phyloP scores from a whole-genome alignment of 1,140 invertebrate genomes.

The Drosophila rufa region DNA sequence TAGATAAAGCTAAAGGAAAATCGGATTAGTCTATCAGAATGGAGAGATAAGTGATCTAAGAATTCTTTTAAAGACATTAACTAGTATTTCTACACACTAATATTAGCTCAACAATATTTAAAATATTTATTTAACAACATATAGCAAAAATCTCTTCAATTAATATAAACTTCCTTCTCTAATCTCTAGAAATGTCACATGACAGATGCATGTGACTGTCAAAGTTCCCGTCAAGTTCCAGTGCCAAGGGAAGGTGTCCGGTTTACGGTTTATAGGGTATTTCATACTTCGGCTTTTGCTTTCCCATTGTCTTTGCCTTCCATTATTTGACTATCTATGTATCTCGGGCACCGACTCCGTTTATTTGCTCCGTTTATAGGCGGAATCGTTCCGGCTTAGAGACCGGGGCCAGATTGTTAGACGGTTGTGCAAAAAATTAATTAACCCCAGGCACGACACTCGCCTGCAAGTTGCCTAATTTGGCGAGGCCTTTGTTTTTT shows the following conservation, averaged over 20 bases:
- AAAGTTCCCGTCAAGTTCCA: neutral
- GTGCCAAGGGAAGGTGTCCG: neutral
- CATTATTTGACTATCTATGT: conserved; percentile 24
- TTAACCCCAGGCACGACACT: conserved; percentile 69
- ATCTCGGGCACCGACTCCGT: conserved; percentile 7
- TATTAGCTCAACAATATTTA: too few relatives aligned
- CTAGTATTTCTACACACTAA: too few relatives aligned
- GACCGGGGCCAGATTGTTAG: conserved; percentile 63
- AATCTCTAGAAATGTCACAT: conserved; percentile 2
- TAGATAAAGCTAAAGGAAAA: too few relatives aligned
- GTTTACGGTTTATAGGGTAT: neutral
- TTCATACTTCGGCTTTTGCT: neutral
- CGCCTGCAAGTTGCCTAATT: conserved; percentile 50
- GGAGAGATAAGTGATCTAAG: too few relatives aligned
- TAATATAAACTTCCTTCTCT: neutral
- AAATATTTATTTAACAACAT: too few relatives aligned
- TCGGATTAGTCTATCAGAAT: too few relatives aligned
- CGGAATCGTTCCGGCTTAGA: conserved; percentile 47
- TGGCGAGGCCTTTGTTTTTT: conserved; percentile 38
- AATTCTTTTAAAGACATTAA: too few relatives aligned
- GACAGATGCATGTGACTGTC: conserved; percentile 8
- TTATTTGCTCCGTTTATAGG: conserved; percentile 60
- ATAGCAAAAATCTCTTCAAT: neutral
- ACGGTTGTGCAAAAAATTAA: conserved; percentile 71
- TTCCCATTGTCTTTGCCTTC: too few relatives aligned